These are phyloP conservation scores for Lycocorax pyrrhopterus DNA, from an alignment of 2,113 vertebrate genomes.

Conservation along the genomic window DNA sequence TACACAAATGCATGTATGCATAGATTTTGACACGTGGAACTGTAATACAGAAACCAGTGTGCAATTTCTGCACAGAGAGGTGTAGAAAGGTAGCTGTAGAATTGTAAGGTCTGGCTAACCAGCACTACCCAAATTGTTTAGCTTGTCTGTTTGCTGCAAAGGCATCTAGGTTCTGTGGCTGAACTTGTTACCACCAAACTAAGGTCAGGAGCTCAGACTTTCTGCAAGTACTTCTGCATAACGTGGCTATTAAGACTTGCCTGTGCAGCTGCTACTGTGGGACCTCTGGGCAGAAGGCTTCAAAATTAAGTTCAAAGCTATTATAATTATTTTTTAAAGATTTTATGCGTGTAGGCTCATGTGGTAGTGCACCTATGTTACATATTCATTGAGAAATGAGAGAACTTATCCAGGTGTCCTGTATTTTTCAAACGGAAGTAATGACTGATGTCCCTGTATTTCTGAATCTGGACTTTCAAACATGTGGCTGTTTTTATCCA, in stretches of 20 bases:
- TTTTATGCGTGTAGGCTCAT: not conserved
- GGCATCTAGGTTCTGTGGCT: not conserved
- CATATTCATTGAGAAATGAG: not conserved
- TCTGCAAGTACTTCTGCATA: not conserved
- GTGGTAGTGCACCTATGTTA: not conserved
- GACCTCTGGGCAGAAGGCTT: not conserved
- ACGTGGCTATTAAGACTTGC: rapidly evolving
- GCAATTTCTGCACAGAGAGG: not conserved
- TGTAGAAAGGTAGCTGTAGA: not conserved
- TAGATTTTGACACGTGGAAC: not conserved
- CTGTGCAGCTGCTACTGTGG: not conserved
- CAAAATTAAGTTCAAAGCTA: not conserved
- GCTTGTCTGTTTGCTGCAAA: not conserved
- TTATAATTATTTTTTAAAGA: not conserved
- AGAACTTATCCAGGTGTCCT: not conserved
- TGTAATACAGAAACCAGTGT: not conserved
- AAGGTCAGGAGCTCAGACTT: not conserved
- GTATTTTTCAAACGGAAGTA: not conserved
- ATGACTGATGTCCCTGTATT: not conserved
- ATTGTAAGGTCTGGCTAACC: not conserved
- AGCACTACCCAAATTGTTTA: not conserved
- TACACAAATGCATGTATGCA: not conserved
- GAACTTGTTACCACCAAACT: not conserved
- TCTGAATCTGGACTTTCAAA: not conserved
- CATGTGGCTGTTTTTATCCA: not conserved